Evolutionary conservation across 2,888 invertebrate species (phyloP), one percentile per base, ranked within the genome.

Genomic region (Petrolisthes manimaculis): DNA sequence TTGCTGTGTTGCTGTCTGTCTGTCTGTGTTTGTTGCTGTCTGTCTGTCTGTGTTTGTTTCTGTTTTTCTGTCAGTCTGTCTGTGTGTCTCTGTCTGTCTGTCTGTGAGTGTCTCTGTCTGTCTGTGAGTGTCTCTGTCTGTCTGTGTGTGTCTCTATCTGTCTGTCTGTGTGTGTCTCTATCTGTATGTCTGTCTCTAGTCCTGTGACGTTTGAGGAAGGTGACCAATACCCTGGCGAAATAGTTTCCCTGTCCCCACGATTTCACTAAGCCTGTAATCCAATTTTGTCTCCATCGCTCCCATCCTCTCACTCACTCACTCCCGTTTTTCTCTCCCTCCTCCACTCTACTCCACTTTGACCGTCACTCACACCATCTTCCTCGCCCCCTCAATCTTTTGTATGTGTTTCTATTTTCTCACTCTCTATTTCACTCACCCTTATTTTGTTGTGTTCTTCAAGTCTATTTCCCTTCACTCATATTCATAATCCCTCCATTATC

Each of bases 191-290:
- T n/a, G 5, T 21, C 21, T 74, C n/a, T 74, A 74, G 37, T 18
- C 21, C 21, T 21, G 21, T 21, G 74, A 55, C 74, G 56, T 84
- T 71, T 84, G 84, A 53, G 75, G 56, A 74, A 84, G 75, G 24
- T 84, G 84, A 84, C 84, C 84, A 71, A 56, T 83, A 74, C 56
- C 51, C 61, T 77, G 78, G 53, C 71, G 80, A 86, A 86, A 86
- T 80, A 71, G 85, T 79, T 69, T 56, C 80, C 80, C 78, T 86
- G 71, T 71, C 69, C 85, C 71, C 80, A 79, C 85, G 80, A 86
- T 86, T 86, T 86, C 85, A 86, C 85, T 86, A 86, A 86, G 86
- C 86, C 56, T 86, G 55, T 86, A 86, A 85, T 85, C 85, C 85
- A 85, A 85, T 85, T 85, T 77, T 83, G n/a, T 61, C 67, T 51